Conservation (phyloP, 1,140 invertebrate species). For the Heterodera schachtii region DNA sequence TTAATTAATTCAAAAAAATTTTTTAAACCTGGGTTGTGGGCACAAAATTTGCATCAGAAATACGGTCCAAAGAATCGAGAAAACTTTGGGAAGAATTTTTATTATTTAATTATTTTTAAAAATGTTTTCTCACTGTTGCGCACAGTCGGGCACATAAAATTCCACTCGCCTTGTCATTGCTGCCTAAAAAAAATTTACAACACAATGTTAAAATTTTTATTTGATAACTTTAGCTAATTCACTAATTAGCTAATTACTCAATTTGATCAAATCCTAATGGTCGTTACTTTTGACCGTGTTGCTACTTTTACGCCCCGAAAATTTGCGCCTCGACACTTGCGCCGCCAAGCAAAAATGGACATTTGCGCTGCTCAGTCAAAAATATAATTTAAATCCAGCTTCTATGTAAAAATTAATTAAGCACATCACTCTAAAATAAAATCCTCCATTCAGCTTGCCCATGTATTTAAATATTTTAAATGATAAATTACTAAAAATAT, state of each 20-base stretch:
- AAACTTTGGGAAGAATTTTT: constrained; percentile 73
- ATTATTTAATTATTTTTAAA: background rate
- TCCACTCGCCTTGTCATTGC: constrained; percentile 36
- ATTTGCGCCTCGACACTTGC: too few species aligned
- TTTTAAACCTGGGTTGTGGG: constrained; percentile 79
- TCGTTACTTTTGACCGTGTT: too few species aligned
- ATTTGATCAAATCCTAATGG: too few species aligned
- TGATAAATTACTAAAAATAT: too few species aligned
- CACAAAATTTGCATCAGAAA: constrained; percentile 85
- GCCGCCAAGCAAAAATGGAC: too few species aligned
- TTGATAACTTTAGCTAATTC: background rate
- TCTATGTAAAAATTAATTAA: too few species aligned
- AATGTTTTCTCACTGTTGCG: constrained; percentile 42
- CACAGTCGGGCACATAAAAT: constrained; percentile 56
- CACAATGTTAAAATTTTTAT: background rate
- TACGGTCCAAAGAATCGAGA: constrained; percentile 91
- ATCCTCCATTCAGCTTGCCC: too few species aligned
- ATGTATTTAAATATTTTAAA: too few species aligned
- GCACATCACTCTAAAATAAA: too few species aligned
- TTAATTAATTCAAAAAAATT: background rate
- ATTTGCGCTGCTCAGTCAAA: too few species aligned
- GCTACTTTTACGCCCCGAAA: too few species aligned
- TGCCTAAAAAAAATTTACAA: constrained; percentile 32
- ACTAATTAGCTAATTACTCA: background rate
- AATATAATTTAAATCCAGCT: too few species aligned